Base-by-base conservation (phyloP, 53 echinoderm and acorn worm species). In the Holothuria scabra region DNA sequence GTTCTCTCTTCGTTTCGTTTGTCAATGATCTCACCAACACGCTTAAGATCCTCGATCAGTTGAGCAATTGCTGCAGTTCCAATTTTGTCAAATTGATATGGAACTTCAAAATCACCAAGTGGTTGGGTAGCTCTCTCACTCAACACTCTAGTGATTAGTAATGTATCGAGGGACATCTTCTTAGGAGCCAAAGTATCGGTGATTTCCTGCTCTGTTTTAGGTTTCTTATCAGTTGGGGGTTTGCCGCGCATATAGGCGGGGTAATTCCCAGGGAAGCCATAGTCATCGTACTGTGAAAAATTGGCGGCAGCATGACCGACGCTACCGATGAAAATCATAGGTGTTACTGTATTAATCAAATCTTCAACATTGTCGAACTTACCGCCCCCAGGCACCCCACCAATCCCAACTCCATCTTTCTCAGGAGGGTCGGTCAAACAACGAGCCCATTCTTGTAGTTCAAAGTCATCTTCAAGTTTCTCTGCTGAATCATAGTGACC, bases 261-360 rank as follows among this genome's bases (percentile, higher is more conserved):
- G 49, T 64, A 79, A 76, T 95, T 93, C 4, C 90, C 93, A 5
- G 95, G 95, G 82, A 90, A 95, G 1, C 87, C 95, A 60, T 93
- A 95, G 46, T 95, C 88, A 58, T 95, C 90, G 46, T 95, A 95
- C 64, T 95, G 95, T 22, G 85, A 85, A 46, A 95, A 95, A 60
- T 95, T 95, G 31, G 85, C 93, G 1, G 90, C 85, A 5, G 95
- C 95, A 33, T 95, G 95, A 2, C 81, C 83, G 1, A 95, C 89
- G 56, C 95, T 95, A 41, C 90, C 67, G 56, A 88, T 88, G 81
- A 90, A 95, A 34, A 95, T 95, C 59, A 95, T 88, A 11, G 93
- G 90, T 10, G 91, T 84, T 12, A 93, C 33, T 6, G 91, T 86
- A 8, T 72, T 79, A 22, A 88, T 91, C 24, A 95, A 78, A 52